Conservation (phyloP, 2,888 invertebrate genomes). For the Lasius fuliginosus region DNA sequence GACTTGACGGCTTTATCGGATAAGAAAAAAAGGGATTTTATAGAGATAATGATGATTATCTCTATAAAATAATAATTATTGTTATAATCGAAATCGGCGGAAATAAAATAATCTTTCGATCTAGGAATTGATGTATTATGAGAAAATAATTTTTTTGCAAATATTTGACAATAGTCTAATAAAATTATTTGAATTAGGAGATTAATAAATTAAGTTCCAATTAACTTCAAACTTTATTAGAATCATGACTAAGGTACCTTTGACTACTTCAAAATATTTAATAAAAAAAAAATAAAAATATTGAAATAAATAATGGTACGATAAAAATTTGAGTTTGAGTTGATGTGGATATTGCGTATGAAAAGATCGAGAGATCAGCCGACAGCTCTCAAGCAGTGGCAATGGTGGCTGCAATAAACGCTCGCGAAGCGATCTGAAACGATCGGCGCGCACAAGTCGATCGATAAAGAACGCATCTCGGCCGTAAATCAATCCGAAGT, state of each 20-base stretch:
- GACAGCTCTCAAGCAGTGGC: constrained; percentile 1
- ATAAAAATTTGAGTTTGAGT: background rate
- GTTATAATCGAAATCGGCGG: background rate
- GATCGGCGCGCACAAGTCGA: constrained; percentile 24
- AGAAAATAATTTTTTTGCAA: background rate
- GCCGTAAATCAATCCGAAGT: constrained; percentile 73
- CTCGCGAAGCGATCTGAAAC: background rate
- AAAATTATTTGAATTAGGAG: background rate
- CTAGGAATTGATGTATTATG: background rate
- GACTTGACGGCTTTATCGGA: constrained; percentile 31
- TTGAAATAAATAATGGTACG: background rate
- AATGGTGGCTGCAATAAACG: background rate
- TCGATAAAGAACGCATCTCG: constrained; percentile 60
- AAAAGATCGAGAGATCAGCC: constrained; percentile 15
- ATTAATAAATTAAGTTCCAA: background rate
- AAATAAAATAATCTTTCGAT: background rate
- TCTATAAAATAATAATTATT: too few species aligned
- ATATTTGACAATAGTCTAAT: background rate
- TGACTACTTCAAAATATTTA: background rate
- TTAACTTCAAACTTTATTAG: background rate
- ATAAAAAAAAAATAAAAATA: background rate
- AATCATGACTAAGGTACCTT: background rate
- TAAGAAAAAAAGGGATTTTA: constrained; percentile 32
- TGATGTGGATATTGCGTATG: background rate
- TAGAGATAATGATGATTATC: background rate